These are phyloP conservation scores for Dolichotis patagonum DNA, from an alignment of 2,113 vertebrate genomes.

Conservation along the genomic window DNA sequence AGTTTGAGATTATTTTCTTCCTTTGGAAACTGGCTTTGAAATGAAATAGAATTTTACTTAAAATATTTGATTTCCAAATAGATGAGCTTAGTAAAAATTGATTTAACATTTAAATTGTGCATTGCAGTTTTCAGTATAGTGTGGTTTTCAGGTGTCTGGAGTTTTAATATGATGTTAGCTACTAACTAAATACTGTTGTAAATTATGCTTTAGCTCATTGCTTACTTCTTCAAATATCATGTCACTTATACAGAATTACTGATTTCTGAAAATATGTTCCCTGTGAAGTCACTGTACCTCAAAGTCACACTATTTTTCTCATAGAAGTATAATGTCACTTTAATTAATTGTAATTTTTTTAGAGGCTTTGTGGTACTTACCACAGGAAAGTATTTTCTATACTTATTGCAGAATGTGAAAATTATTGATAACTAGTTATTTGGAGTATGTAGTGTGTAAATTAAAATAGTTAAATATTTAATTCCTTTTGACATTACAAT, in stretches of 20 bases:
- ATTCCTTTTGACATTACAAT: conserved; percentile 11
- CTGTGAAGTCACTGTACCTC: neutral
- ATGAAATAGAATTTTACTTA: conserved; percentile 45
- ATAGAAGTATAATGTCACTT: neutral
- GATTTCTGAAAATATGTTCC: conserved; percentile 30
- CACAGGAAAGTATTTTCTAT: neutral
- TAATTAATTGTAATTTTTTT: conserved; percentile 14
- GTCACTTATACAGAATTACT: neutral
- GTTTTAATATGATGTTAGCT: conserved; percentile 21
- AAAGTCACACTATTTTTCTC: conserved; percentile 28
- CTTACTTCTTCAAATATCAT: neutral
- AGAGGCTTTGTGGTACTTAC: neutral
- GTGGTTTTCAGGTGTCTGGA: conserved; percentile 25
- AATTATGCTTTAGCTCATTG: neutral
- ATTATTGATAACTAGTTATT: neutral
- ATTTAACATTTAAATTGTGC: neutral
- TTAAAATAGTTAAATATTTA: neutral
- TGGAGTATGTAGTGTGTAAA: neutral
- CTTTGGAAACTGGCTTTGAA: conserved; percentile 61
- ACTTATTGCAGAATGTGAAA: conserved; percentile 25
- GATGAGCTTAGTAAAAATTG: conserved; percentile 27
- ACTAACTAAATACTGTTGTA: neutral
- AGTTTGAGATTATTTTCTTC: neutral
- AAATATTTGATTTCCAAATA: conserved; percentile 38
- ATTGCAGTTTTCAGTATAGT: conserved; percentile 23